Evolutionary conservation across 2,797 vertebrate species (phyloP).

Genomic region (Sebastes baramenuke): DNA sequence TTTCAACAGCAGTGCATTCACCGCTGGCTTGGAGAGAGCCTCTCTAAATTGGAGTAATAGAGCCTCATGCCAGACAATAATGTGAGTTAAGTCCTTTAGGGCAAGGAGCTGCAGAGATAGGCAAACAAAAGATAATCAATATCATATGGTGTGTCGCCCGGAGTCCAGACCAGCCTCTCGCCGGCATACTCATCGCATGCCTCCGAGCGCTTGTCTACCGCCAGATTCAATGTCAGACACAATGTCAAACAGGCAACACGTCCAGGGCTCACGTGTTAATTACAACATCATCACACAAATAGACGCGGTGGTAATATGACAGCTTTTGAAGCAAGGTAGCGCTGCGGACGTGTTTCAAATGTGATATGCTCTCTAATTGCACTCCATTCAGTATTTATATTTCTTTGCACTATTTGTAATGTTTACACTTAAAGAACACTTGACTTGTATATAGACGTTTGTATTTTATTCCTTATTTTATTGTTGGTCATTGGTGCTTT

Average conservation of each 20-base stretch:
- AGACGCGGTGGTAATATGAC: constrained; percentile 38
- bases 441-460: too few relatives aligned
- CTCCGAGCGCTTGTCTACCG: constrained; percentile 72
- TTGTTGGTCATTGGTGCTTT: too few relatives aligned
- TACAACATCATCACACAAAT: constrained; percentile 60
- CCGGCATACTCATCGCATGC: constrained; percentile 72
- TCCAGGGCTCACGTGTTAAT: constrained; percentile 68
- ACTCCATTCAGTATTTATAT: too few relatives aligned
- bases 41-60: constrained; percentile 70
- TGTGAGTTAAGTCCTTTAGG: constrained; percentile 76
- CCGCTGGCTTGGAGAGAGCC: constrained; percentile 33
- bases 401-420: too few relatives aligned
- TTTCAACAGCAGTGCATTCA: constrained; percentile 41
- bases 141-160: constrained; percentile 80
- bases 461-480: too few relatives aligned
- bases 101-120: constrained; percentile 79
- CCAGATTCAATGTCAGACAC: constrained; percentile 79
- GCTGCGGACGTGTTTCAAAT: background rate
- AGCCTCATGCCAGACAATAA: constrained; percentile 76
- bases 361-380: background rate
- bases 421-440: too few relatives aligned
- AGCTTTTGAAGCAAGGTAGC: constrained; percentile 14
- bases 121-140: constrained; percentile 85
- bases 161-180: constrained; percentile 75
- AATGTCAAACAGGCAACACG: constrained; percentile 75